Conservation (phyloP, 2,797 vertebrate species). For the Semotilus atromaculatus region DNA sequence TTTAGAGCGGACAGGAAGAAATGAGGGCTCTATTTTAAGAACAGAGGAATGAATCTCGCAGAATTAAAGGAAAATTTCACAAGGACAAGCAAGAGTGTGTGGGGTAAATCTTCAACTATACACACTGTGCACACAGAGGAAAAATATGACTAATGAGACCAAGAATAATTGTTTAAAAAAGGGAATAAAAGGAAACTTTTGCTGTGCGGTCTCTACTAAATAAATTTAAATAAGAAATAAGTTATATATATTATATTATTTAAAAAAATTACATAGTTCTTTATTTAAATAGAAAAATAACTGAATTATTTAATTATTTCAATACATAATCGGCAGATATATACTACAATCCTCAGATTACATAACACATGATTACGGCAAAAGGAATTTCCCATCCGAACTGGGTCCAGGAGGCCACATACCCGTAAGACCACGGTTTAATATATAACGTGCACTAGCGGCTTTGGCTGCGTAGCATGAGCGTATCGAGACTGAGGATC, state of each 20-base stretch:
- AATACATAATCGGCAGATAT: background rate
- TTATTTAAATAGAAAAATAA: background rate
- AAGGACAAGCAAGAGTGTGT: background rate
- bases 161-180: background rate
- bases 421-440: background rate
- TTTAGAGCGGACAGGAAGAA: background rate
- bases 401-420: background rate
- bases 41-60: background rate
- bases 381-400: background rate
- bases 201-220: background rate
- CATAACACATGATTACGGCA: background rate
- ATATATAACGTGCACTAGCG: background rate
- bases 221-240: background rate
- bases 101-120: background rate
- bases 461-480: background rate
- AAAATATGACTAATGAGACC: background rate
- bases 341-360: background rate
- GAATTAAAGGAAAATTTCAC: background rate
- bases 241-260: background rate
- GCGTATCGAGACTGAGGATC: background rate
- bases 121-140: background rate
- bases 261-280: too few species aligned
- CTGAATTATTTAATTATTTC: too few species aligned
- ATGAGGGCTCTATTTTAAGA: constrained; percentile 6
- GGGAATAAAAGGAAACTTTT: background rate